Percentiles rank a stretch among this genome's conserved stretches.
Evolutionary conservation across 2,113 vertebrate species (phyloP).

Genomic region (Hyla sarda): DNA sequence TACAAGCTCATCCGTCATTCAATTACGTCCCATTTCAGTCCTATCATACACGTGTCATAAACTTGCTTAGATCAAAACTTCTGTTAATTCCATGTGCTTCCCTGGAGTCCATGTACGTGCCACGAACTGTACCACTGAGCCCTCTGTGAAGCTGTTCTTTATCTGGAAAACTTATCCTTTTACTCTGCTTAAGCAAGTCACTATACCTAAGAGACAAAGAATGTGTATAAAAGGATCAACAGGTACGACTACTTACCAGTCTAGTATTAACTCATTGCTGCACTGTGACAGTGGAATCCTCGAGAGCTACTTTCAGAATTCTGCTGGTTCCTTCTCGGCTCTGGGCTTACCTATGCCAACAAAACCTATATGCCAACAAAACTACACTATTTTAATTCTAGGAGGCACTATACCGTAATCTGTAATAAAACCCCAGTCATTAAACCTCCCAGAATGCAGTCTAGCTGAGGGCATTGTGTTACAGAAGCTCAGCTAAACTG

Average conservation of each 20-base stretch:
- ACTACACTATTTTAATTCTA: background rate
- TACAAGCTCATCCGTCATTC: conserved; percentile 79
- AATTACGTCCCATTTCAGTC: conserved; percentile 76
- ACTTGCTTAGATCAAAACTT: conserved; percentile 77
- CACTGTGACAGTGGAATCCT: background rate
- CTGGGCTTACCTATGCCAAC: background rate
- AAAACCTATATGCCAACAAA: background rate
- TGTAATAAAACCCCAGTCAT: background rate
- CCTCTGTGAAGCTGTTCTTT: conserved; percentile 51
- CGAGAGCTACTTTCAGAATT: background rate
- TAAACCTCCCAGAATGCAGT: background rate
- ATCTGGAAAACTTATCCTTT: background rate
- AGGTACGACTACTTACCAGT: background rate
- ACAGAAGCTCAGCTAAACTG: background rate
- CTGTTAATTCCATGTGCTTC: conserved; percentile 77
- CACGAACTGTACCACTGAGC: conserved; percentile 66
- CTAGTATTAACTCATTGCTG: background rate
- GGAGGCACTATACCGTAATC: background rate
- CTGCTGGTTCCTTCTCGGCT: background rate
- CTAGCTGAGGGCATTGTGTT: background rate
- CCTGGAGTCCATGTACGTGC: conserved; percentile 72
- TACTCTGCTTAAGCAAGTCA: conserved; percentile 6
- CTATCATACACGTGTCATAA: conserved; percentile 79
- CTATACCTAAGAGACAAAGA: background rate
- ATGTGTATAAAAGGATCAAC: background rate